These are phyloP conservation scores for Crenichthys baileyi DNA, from an alignment of 2,797 vertebrate species.

Conservation along the genomic window DNA sequence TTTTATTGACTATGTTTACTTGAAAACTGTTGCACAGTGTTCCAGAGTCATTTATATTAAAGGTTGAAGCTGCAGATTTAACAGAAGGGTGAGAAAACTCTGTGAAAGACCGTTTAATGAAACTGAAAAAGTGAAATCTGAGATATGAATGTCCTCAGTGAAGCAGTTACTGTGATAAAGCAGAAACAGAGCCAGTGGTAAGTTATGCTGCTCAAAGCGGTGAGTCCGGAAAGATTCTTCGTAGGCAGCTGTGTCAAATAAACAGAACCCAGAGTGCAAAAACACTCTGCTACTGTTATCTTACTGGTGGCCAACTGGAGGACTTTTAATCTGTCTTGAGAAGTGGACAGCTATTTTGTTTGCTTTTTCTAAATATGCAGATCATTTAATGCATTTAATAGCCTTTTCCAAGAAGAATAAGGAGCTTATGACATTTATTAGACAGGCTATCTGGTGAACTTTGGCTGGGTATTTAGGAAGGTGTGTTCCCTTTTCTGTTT, in stretches of 20 bases:
- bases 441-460: constrained; percentile 56
- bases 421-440: constrained; percentile 61
- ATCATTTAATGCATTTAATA: constrained; percentile 32
- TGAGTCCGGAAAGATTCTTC: background rate
- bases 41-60: background rate
- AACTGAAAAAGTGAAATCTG: background rate
- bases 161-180: background rate
- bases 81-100: background rate
- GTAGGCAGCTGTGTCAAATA: background rate
- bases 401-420: constrained; percentile 55
- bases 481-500: constrained; percentile 28
- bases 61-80: background rate
- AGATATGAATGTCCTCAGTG: background rate
- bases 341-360: constrained; percentile 30
- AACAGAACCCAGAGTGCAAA: constrained; percentile 16
- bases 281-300: constrained; percentile 17
- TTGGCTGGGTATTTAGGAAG: constrained; percentile 42
- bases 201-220: background rate
- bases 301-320: background rate
- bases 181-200: background rate
- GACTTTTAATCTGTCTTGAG: constrained; percentile 28
- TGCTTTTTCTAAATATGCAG: constrained; percentile 12
- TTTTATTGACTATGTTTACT: background rate
- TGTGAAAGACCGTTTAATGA: background rate
- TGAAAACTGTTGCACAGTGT: no score